These are phyloP conservation scores for Catonia carolina DNA, from an alignment of 2,888 invertebrate species.

Conservation along the genomic window DNA sequence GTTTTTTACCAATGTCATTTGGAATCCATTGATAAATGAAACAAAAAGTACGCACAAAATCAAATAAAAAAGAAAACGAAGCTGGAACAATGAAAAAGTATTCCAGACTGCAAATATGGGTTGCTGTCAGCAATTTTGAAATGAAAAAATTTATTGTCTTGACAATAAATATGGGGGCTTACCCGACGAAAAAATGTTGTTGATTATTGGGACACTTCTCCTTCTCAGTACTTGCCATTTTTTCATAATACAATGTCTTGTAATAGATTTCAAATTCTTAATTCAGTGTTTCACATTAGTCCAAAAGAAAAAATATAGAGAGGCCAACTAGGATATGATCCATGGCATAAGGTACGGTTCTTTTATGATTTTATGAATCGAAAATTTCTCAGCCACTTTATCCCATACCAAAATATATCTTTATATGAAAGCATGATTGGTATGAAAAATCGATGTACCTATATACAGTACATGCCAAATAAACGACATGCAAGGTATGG, in stretches of 20 bases:
- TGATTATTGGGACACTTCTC: slow-evolving; percentile 5
- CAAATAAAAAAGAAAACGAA: no score
- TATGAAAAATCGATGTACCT: slow-evolving; percentile 17
- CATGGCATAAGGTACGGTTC: slow-evolving; percentile 19
- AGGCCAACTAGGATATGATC: slow-evolving; percentile 19
- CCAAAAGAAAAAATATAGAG: not conserved
- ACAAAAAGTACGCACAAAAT: no score
- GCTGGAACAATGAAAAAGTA: slow-evolving; percentile 17
- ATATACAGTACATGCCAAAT: slow-evolving; percentile 19
- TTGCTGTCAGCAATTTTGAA: not conserved
- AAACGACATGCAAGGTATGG: slow-evolving; percentile 14
- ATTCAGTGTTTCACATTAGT: slow-evolving; percentile 11
- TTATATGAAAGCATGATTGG: slow-evolving; percentile 18
- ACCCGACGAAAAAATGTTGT: not conserved
- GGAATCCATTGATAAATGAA: no score
- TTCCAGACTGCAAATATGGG: slow-evolving; percentile 8
- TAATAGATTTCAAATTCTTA: slow-evolving; percentile 11
- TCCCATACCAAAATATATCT: slow-evolving; percentile 15
- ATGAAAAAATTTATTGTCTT: slow-evolving; percentile 9
- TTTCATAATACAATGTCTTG: slow-evolving; percentile 10
- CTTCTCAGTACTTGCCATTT: not conserved
- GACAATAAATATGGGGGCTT: slow-evolving; percentile 7
- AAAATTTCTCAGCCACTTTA: slow-evolving; percentile 10
- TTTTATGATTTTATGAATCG: slow-evolving; percentile 17
- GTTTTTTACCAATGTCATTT: no score